Percentiles rank a stretch among this genome's conserved stretches.
Evolutionary conservation across 2,113 vertebrate genomes (phyloP).

Genomic region (Motacilla tschutschensis): DNA sequence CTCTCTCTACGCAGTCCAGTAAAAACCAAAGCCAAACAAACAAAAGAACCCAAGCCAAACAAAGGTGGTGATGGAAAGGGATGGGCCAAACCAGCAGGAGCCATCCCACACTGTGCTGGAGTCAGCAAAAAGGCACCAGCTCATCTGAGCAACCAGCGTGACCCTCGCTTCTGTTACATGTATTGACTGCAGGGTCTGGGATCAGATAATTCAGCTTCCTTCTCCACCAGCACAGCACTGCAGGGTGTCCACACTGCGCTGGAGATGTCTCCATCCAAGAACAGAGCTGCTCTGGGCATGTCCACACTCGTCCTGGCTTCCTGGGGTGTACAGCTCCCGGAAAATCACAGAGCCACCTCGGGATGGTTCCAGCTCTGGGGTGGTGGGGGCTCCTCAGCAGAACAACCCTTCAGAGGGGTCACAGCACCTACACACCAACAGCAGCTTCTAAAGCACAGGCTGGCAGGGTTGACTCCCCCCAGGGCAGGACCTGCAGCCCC

Average conservation of each 20-base stretch:
- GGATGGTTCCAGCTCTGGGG: neutral
- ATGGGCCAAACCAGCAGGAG: neutral
- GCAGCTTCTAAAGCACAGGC: neutral
- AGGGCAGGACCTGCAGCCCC: neutral
- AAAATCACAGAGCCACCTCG: accelerated
- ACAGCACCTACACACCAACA: neutral
- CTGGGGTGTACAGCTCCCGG: accelerated
- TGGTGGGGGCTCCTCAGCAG: neutral
- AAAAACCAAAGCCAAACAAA: constrained; percentile 13
- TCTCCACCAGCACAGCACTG: neutral
- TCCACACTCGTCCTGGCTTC: accelerated
- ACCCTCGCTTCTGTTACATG: neutral
- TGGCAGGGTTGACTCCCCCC: neutral
- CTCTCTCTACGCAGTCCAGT: neutral
- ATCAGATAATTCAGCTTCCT: neutral
- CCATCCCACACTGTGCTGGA: neutral
- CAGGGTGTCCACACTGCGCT: neutral
- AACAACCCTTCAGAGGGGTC: neutral
- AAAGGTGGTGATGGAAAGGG: neutral
- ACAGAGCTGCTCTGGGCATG: neutral
- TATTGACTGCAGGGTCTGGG: neutral
- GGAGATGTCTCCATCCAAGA: neutral
- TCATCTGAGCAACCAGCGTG: neutral
- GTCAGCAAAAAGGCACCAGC: neutral
- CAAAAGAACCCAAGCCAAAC: neutral